Base-by-base conservation (phyloP, 2,888 invertebrate genomes). In the Acronicta alni region DNA sequence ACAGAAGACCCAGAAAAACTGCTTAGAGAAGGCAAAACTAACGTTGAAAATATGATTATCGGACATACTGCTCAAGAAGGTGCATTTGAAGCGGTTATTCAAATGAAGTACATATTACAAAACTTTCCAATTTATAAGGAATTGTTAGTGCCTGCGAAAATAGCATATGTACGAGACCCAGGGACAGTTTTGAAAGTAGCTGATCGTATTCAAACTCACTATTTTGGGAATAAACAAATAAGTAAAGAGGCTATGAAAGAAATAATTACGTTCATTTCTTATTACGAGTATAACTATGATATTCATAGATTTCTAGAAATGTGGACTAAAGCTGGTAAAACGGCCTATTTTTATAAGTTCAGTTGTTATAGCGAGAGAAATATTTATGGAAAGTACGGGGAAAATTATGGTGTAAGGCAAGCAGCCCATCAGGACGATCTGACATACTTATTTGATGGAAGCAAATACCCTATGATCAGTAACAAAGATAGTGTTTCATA, bases 51-150 rank as follows among this genome's bases (percentile, higher is more conserved):
- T 0, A 93, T 96, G 86, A 95, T 97, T 83, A 90, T 96, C 32
- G 97, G 97, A 12, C 80, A 96, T 9, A 97, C 96, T 23, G 92
- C 94, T 0, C 95, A 96, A 51, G 97, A 97, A 88, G 96, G 96
- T 2, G 2, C 39, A 16, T 45, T 45, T 16, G 42, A 10, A n/a
- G 45, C 38, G 5, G 1, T 17, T 4, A 15, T 17, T 4, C 45
- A 53, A 20, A 45, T 43, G 26, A 17, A 60, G n/a, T 23, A n/a
- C 7, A 45, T 77, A 17, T 18, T 74, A n/a, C 42, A 69, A 32
- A 35, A 46, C 3, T 75, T 67, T 39, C 62, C 67, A 0, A 55
- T 48, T 35, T 76, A 60, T 30, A 39, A 57, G 17, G 77, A 81
- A 52, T 15, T 67, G 9, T 44, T 80, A 0, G 77, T 79, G n/a